These are phyloP conservation scores for Pyrrhia umbra DNA, from an alignment of 2,888 invertebrate species.

Conservation along the genomic window DNA sequence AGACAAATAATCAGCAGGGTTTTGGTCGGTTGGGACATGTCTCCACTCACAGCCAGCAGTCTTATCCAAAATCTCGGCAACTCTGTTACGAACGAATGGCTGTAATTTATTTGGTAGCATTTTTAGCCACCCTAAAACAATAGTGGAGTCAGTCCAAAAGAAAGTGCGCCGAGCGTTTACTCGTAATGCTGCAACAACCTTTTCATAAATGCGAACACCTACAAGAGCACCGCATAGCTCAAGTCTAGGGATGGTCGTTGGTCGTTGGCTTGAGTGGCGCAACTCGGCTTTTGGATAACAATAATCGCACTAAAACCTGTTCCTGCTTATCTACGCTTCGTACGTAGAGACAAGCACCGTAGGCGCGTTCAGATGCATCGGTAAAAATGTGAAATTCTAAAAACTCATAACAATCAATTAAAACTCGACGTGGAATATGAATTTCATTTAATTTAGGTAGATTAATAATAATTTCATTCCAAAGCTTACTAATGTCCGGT, in stretches of 20 bases:
- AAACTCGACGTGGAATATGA: slow-evolving; percentile 19
- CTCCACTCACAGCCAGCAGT: neutral
- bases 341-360: neutral
- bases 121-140: too few species aligned
- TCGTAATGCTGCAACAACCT: slow-evolving; percentile 4
- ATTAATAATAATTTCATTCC: slow-evolving; percentile 1
- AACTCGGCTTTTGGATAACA: too few species aligned
- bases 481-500: neutral
- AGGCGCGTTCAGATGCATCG: neutral
- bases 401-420: slow-evolving; percentile 12
- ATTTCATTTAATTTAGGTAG: slow-evolving; percentile 10
- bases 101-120: slow-evolving; percentile 9
- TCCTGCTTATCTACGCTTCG: neutral
- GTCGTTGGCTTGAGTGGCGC: too few species aligned
- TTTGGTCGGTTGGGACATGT: neutral
- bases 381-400: slow-evolving; percentile 11
- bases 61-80: slow-evolving; percentile 1
- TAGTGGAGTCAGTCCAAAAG: slow-evolving; percentile 16
- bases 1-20: neutral
- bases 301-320: too few species aligned
- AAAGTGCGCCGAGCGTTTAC: neutral
- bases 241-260: slow-evolving; percentile 3
- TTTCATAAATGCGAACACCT: slow-evolving; percentile 10
- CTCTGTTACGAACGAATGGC: slow-evolving; percentile 7
- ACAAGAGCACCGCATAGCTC: slow-evolving; percentile 4